Base-by-base conservation (phyloP, 1,140 invertebrate species). In the Drosophila repleta region DNA sequence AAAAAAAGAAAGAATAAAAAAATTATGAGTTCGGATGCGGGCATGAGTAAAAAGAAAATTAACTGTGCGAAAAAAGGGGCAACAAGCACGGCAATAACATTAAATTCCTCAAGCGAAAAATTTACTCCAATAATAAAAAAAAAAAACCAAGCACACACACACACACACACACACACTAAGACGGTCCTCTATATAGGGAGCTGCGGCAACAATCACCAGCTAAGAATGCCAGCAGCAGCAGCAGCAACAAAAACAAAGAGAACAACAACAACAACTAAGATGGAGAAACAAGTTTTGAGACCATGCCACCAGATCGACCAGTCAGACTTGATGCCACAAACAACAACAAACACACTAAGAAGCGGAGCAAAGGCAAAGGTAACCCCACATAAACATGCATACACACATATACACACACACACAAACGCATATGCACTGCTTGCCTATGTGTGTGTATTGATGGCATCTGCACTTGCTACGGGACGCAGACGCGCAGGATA, bases 31-130 rank as follows among this genome's bases (percentile, higher is more conserved):
- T 72, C 41, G 58, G 24, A 37, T 35, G 29, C 39, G 65, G 39
- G 20, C 32, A 46, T 37, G 43, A 69, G 55, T 58, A 72, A 55
- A 17, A 72, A 72, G 55, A 67, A 67, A 85, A 87, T 82, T 82
- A 88, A 87, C 78, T 88, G 70, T 88, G 83, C 82, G 82, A 69
- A 87, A 88, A 82, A 83, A 79, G 70, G 66, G 67, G 81, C 81
- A 81, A 58, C 70, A 82, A 82, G 65, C 82, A 78, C 78, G 69
- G 35, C 72, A 81, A 71, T 64, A 76, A 72, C 83, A 79, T 87
- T 79, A 79, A 83, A 76, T 88, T 88, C 82, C 79, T 88, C 83
- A 87, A 89, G 83, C 82, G 82, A 88, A 79, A 87, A 82, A 87
- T 87, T 72, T 87, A 87, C 78, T 87, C 76, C 79, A 88, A 88